phyloP scores from a whole-genome alignment of 2,888 invertebrate species.

The Napeogenes inachia region DNA sequence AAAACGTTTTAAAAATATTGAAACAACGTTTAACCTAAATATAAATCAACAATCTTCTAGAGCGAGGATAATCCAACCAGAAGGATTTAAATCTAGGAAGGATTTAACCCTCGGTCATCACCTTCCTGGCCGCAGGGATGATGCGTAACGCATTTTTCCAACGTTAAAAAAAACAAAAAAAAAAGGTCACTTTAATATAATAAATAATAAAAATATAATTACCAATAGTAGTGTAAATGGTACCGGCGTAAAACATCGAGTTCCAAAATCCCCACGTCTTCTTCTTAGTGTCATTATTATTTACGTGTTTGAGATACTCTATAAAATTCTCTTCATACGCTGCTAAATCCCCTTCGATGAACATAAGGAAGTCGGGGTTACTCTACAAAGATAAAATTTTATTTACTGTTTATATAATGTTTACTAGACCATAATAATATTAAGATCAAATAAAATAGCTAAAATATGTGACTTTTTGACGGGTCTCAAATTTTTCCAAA shows the following conservation, averaged over 20 bases:
- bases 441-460: too few relatives aligned
- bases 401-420: not conserved
- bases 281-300: slow-evolving; percentile 63
- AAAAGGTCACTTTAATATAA: not conserved
- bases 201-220: slow-evolving; percentile 42
- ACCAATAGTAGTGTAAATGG: slow-evolving; percentile 94
- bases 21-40: too few relatives aligned
- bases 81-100: too few relatives aligned
- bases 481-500: not conserved
- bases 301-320: slow-evolving; percentile 58
- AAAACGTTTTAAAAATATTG: not conserved
- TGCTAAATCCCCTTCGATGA: slow-evolving; percentile 44
- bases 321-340: slow-evolving; percentile 76
- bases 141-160: too few relatives aligned
- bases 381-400: slow-evolving; percentile 22
- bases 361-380: slow-evolving; percentile 38
- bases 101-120: too few relatives aligned
- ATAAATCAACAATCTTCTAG: too few relatives aligned
- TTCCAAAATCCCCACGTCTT: slow-evolving; percentile 90
- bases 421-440: not conserved
- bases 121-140: too few relatives aligned
- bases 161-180: too few relatives aligned
- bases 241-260: slow-evolving; percentile 90
- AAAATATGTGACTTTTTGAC: not conserved
- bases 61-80: too few relatives aligned